phyloP scores from a whole-genome alignment of 2,113 vertebrate species.

The Hemiscyllium ocellatum region DNA sequence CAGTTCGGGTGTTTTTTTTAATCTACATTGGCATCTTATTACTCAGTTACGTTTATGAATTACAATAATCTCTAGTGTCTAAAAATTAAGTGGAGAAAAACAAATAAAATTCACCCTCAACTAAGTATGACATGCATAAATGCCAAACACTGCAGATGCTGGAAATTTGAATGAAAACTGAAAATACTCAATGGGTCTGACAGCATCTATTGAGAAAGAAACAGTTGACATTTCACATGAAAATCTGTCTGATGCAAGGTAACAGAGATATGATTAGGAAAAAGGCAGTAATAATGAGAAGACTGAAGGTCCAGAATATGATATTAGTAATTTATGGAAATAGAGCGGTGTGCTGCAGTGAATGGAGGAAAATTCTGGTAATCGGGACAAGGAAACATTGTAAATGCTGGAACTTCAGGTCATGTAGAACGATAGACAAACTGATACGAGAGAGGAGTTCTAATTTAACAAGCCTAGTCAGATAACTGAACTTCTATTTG shows the following conservation, averaged over 20 bases:
- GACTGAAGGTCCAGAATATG: not conserved
- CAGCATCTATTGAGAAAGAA: too few relatives aligned
- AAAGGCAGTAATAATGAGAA: not conserved
- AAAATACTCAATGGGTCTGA: too few relatives aligned
- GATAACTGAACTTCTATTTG: not conserved
- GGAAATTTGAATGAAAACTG: too few relatives aligned
- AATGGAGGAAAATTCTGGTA: not conserved
- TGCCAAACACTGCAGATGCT: too few relatives aligned
- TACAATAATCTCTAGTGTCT: not conserved
- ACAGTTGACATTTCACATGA: too few relatives aligned
- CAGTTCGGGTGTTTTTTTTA: too few relatives aligned
- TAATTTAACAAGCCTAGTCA: not conserved
- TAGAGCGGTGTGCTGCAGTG: not conserved
- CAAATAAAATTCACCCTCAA: not conserved
- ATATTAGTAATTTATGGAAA: not conserved
- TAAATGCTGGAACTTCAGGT: not conserved
- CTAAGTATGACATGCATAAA: not conserved
- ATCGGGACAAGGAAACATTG: not conserved
- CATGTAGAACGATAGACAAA: not conserved
- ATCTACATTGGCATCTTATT: too few relatives aligned
- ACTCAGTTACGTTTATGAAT: not conserved
- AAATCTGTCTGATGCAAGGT: too few relatives aligned
- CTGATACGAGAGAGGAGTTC: not conserved
- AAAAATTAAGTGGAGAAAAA: not conserved
- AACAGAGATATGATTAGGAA: too few relatives aligned